Conservation (phyloP, 2,797 vertebrate genomes). For the Mus spretus region DNA sequence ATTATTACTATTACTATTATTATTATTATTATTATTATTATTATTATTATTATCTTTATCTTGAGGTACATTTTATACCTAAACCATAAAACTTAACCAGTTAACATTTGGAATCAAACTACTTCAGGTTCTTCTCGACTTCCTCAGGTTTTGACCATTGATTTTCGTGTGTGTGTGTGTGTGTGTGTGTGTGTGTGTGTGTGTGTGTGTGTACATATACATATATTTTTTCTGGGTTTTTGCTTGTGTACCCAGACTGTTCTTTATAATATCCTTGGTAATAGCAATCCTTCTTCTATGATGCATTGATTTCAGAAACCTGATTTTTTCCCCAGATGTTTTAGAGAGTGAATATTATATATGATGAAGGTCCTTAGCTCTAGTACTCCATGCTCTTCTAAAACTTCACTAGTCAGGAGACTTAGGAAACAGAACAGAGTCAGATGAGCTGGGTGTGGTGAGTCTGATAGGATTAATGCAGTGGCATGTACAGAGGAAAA, state of each 20-base stretch:
- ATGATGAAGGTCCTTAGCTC: constrained; percentile 9
- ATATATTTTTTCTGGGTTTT: neutral
- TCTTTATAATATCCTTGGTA: neutral
- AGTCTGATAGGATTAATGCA: neutral
- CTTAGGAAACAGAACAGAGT: neutral
- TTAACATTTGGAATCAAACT: constrained; percentile 13
- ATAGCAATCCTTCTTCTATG: constrained; percentile 13
- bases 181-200: too few species aligned
- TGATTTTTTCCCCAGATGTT: constrained; percentile 9
- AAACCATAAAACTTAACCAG: constrained; percentile 18
- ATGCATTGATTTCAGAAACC: neutral
- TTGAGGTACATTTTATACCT: neutral
- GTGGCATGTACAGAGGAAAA: neutral
- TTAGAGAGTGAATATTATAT: neutral
- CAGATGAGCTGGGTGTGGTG: neutral
- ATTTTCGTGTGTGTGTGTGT: neutral
- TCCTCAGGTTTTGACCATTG: neutral
- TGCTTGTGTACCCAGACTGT: constrained; percentile 19
- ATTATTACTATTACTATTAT: neutral
- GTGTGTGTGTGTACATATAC: neutral
- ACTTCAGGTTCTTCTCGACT: constrained; percentile 7
- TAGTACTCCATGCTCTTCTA: neutral
- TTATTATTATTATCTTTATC: constrained; percentile 25
- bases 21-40: neutral
- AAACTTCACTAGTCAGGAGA: constrained; percentile 8